phyloP scores from a whole-genome alignment of 2,888 invertebrate genomes.

The Lithophane semibrunnea region DNA sequence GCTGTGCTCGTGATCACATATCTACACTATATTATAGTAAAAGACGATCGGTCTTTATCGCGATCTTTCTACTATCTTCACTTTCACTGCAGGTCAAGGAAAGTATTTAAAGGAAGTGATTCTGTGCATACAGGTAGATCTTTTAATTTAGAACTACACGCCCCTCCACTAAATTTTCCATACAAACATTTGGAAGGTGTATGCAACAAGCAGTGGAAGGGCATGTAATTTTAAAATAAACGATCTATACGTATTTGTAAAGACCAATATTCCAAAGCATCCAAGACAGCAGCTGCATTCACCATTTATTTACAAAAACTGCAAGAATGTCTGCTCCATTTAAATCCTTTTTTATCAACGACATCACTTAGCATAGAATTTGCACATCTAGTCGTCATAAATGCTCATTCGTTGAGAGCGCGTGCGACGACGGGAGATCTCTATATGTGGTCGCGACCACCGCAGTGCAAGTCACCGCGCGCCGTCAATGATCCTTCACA shows the following conservation, averaged over 20 bases:
- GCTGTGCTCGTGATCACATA: too few relatives aligned
- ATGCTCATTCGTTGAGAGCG: slow-evolving; percentile 66
- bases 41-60: too few relatives aligned
- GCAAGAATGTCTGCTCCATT: slow-evolving; percentile 34
- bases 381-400: slow-evolving; percentile 59
- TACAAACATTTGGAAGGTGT: too few relatives aligned
- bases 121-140: too few relatives aligned
- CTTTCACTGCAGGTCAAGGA: too few relatives aligned
- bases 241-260: not conserved
- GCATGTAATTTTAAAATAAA: too few relatives aligned
- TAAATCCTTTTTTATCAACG: slow-evolving; percentile 55
- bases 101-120: too few relatives aligned
- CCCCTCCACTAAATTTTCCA: too few relatives aligned
- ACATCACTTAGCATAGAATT: slow-evolving; percentile 66
- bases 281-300: slow-evolving; percentile 48
- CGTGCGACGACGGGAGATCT: slow-evolving; percentile 74
- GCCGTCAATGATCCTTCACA: slow-evolving; percentile 73
- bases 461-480: slow-evolving; percentile 67
- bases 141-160: too few relatives aligned
- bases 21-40: too few relatives aligned
- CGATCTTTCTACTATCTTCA: too few relatives aligned
- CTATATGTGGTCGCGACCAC: slow-evolving; percentile 73
- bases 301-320: slow-evolving; percentile 15
- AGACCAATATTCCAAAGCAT: not conserved
- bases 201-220: too few relatives aligned